These are phyloP conservation scores for Phengaris arion DNA, from an alignment of 2,888 invertebrate genomes.

Conservation along the genomic window DNA sequence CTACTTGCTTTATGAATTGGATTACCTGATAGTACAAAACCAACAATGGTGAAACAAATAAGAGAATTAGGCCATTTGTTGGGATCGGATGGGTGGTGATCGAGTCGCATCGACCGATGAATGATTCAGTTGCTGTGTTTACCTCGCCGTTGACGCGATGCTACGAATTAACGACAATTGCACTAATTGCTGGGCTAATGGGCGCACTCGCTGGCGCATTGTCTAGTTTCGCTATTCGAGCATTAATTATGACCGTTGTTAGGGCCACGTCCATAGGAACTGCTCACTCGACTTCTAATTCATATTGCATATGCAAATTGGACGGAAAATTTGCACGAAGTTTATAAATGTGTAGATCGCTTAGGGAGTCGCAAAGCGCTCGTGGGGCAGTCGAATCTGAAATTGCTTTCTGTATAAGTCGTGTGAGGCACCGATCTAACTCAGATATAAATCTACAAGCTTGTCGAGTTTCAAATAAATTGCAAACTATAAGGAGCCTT, in stretches of 20 bases:
- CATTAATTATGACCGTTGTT: slow-evolving; percentile 58
- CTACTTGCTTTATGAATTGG: too few species aligned
- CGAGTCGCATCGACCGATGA: slow-evolving; percentile 37
- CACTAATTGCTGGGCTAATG: slow-evolving; percentile 76
- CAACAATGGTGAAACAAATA: slow-evolving; percentile 18
- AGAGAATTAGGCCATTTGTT: slow-evolving; percentile 30
- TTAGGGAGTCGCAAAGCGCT: slow-evolving; percentile 41
- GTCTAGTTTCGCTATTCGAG: slow-evolving; percentile 62
- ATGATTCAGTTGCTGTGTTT: slow-evolving; percentile 44
- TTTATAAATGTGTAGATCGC: slow-evolving; percentile 36
- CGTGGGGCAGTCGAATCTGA: slow-evolving; percentile 54
- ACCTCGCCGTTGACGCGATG: slow-evolving; percentile 51
- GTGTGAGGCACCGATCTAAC: slow-evolving; percentile 65
- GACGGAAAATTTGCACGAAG: slow-evolving; percentile 3
- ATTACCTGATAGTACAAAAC: background rate
- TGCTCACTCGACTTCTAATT: background rate
- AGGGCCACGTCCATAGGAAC: background rate
- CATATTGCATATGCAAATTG: slow-evolving; percentile 9
- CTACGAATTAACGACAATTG: slow-evolving; percentile 74
- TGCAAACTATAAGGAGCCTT: slow-evolving; percentile 64
- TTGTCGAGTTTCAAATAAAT: slow-evolving; percentile 68
- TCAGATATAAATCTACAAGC: slow-evolving; percentile 71
- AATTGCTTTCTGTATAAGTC: slow-evolving; percentile 64
- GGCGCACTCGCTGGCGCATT: slow-evolving; percentile 65
- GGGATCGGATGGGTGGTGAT: slow-evolving; percentile 22